Conservation (phyloP, 2,113 vertebrate genomes). For the Mastomys coucha region DNA sequence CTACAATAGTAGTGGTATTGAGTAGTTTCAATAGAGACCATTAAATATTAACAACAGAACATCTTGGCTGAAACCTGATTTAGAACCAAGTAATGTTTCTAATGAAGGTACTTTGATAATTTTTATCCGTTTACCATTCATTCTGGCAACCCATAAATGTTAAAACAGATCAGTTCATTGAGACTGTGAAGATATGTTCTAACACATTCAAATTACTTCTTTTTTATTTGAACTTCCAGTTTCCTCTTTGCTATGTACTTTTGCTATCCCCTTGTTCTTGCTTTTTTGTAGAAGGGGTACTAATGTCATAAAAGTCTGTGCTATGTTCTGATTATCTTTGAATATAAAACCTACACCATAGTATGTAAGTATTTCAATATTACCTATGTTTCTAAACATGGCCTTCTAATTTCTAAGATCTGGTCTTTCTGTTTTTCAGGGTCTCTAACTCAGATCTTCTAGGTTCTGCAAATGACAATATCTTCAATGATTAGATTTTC, state of each 20-base stretch:
- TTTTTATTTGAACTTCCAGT: constrained; percentile 50
- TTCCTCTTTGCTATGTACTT: constrained; percentile 1
- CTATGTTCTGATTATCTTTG: constrained; percentile 2
- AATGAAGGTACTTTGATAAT: constrained; percentile 36
- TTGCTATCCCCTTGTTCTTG: constrained; percentile 27
- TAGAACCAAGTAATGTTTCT: background rate
- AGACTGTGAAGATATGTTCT: constrained; percentile 24
- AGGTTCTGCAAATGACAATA: background rate
- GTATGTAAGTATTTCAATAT: constrained; percentile 24
- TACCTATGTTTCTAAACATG: background rate
- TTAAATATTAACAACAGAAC: constrained; percentile 47
- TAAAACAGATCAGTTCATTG: background rate
- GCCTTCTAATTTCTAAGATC: constrained; percentile 32
- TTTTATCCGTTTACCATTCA: background rate
- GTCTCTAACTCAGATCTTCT: constrained; percentile 36
- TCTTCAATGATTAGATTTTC: background rate
- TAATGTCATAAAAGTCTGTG: constrained; percentile 24
- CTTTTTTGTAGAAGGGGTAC: constrained; percentile 40
- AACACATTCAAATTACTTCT: constrained; percentile 24
- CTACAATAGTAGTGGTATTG: background rate
- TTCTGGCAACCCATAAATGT: background rate
- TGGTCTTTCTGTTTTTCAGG: constrained; percentile 32
- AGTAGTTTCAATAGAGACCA: constrained; percentile 12
- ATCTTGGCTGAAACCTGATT: constrained; percentile 3
- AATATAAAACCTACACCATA: constrained; percentile 3